phyloP scores from a whole-genome alignment of 2,888 invertebrate species.

The Neocrepidodera transversa region DNA sequence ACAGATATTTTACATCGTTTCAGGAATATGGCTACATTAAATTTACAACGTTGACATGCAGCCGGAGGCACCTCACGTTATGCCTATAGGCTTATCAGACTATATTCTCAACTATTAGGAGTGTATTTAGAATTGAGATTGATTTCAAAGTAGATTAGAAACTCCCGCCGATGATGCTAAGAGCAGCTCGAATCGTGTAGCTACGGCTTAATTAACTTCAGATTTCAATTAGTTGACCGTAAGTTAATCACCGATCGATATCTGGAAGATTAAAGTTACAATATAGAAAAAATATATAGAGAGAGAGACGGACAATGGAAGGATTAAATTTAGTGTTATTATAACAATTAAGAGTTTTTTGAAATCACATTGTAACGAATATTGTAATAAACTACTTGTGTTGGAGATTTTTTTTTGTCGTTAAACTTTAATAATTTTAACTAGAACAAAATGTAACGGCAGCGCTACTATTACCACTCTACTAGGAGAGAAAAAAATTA shows the following conservation, averaged over 20 bases:
- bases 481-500: no score
- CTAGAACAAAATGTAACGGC: no score
- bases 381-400: no score
- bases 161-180: constrained; percentile 37
- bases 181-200: constrained; percentile 40
- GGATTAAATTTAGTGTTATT: no score
- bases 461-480: no score
- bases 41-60: not conserved
- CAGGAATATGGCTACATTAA: not conserved
- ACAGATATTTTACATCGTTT: no score
- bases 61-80: not conserved
- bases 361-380: no score
- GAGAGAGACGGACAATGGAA: not conserved
- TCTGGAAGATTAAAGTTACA: constrained; percentile 29
- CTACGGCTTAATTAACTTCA: constrained; percentile 39
- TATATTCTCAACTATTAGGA: constrained; percentile 33
- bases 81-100: constrained; percentile 6
- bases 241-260: constrained; percentile 37
- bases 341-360: no score
- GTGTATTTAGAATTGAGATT: constrained; percentile 49
- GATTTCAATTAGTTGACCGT: constrained; percentile 48
- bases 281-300: not conserved
- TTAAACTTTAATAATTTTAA: no score
- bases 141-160: constrained; percentile 53
- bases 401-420: no score